Conservation (phyloP, 2,797 vertebrate species). For the Naso thynnoides region DNA sequence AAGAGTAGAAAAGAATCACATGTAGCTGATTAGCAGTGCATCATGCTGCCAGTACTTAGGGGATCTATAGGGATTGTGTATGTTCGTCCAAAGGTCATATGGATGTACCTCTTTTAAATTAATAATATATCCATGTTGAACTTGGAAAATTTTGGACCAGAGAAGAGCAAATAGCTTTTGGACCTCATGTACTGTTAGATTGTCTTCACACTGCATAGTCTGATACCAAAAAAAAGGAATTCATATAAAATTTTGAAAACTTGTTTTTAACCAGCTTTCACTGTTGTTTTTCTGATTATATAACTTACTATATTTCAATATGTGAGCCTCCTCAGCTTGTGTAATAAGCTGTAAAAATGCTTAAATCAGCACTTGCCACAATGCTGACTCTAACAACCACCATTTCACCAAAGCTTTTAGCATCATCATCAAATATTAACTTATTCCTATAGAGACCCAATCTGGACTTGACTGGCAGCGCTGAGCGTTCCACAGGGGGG, state of each 20-base stretch:
- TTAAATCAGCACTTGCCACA: constrained; percentile 61
- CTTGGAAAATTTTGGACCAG: no score
- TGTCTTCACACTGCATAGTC: no score
- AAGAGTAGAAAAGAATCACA: no score
- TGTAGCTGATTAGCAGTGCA: no score
- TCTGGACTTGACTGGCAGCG: constrained; percentile 37
- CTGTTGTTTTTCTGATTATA: neutral
- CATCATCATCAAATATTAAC: constrained; percentile 74
- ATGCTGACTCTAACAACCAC: constrained; percentile 61
- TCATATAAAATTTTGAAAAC: no score
- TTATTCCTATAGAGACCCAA: constrained; percentile 39
- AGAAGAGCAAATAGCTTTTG: no score
- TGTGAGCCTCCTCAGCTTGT: constrained; percentile 21
- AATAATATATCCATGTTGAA: no score
- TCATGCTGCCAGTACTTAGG: neutral
- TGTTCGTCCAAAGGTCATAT: neutral
- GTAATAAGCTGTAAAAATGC: constrained; percentile 51
- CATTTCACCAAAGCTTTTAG: constrained; percentile 68
- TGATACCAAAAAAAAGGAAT: neutral
- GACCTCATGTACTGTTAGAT: neutral
- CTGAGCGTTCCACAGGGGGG: constrained; percentile 17
- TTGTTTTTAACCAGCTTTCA: neutral
- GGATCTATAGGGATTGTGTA: neutral
- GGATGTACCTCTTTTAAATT: neutral
- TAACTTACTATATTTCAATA: constrained; percentile 16